These are phyloP conservation scores for Listrodromus nycthemerus DNA, from an alignment of 2,888 invertebrate species.

Conservation along the genomic window DNA sequence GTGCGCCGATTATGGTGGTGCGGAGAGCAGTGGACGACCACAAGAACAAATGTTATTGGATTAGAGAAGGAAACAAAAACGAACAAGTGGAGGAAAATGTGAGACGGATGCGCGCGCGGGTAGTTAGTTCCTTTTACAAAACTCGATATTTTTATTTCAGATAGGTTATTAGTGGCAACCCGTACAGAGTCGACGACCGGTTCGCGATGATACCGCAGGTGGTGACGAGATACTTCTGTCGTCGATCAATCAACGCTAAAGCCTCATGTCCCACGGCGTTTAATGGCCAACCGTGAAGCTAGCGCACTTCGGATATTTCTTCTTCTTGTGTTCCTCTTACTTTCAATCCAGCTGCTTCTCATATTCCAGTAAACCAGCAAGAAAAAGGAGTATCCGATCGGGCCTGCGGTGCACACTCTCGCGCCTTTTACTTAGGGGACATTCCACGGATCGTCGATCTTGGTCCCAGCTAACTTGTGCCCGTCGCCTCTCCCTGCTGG, in stretches of 20 bases:
- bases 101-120: background rate
- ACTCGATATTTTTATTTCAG: conserved; percentile 4
- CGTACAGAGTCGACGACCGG: conserved; percentile 18
- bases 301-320: conserved; percentile 12
- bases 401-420: conserved; percentile 18
- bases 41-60: conserved; percentile 26
- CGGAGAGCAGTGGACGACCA: conserved; percentile 2
- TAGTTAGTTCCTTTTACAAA: conserved; percentile 15
- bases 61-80: conserved; percentile 21
- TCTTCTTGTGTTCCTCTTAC: background rate
- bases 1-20: conserved; percentile 10
- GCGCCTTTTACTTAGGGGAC: conserved; percentile 46
- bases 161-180: background rate
- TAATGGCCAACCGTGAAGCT: conserved; percentile 40
- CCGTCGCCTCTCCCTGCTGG: background rate
- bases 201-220: background rate
- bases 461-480: conserved; percentile 9
- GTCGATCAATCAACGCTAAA: conserved; percentile 49
- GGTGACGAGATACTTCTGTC: conserved; percentile 31
- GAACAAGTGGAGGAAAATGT: background rate
- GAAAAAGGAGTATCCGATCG: conserved; percentile 23
- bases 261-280: conserved; percentile 29
- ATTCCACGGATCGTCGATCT: conserved; percentile 33
- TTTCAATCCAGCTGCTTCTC: conserved; percentile 3
- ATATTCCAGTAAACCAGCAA: background rate